phyloP scores from a whole-genome alignment of 1,140 invertebrate genomes.

The Pseudomyrmex sp. region DNA sequence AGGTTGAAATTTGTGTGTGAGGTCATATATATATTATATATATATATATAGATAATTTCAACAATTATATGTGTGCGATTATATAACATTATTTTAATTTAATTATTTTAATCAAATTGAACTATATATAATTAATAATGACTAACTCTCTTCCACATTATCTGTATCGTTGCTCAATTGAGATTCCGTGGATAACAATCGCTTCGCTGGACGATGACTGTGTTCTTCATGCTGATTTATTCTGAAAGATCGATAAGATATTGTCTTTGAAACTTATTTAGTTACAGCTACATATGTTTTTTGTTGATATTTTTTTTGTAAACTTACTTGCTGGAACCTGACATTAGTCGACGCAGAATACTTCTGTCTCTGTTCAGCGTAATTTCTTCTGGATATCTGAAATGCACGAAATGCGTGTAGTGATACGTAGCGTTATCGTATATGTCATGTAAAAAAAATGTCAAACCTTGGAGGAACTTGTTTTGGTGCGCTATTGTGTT shows the following conservation, averaged over 20 bases:
- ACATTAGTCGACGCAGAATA: slow-evolving; percentile 67
- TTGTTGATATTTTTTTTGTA: neutral
- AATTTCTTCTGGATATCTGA: slow-evolving; percentile 66
- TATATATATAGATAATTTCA: neutral
- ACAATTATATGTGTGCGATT: too few relatives aligned
- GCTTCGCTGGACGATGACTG: slow-evolving; percentile 71
- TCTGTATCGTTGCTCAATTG: slow-evolving; percentile 82
- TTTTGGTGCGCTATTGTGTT: slow-evolving; percentile 67
- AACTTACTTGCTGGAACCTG: slow-evolving; percentile 56
- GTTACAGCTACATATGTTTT: slow-evolving; percentile 29
- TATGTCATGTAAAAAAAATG: slow-evolving; percentile 1
- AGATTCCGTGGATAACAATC: slow-evolving; percentile 82
- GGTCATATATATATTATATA: neutral
- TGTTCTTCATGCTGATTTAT: slow-evolving; percentile 54
- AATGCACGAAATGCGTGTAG: neutral
- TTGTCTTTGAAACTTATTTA: neutral
- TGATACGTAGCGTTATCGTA: too few relatives aligned
- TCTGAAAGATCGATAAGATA: slow-evolving; percentile 17
- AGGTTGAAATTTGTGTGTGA: neutral
- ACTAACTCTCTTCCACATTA: slow-evolving; percentile 83
- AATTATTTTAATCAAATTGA: too few relatives aligned
- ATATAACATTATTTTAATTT: too few relatives aligned
- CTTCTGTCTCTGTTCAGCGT: slow-evolving; percentile 53
- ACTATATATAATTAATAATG: neutral
- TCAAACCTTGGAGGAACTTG: slow-evolving; percentile 74